Conservation (phyloP, 92 coral and sea anemone genomes). For the Umimayanthus kanabou region DNA sequence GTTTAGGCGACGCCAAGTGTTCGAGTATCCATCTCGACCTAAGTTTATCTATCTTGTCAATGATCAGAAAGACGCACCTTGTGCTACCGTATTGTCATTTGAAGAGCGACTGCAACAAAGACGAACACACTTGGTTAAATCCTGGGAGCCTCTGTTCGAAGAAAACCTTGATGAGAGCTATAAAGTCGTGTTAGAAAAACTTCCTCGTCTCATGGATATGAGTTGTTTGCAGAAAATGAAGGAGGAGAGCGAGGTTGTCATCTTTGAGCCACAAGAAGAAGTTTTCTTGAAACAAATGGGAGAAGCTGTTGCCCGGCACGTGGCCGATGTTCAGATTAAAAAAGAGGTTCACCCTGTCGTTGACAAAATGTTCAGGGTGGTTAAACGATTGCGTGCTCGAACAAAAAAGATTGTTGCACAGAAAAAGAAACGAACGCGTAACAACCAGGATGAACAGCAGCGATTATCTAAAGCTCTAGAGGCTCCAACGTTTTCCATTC, state of each 20-base stretch:
- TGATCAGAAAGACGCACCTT: not conserved
- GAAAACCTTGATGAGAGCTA: not conserved
- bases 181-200: not conserved
- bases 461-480: not conserved
- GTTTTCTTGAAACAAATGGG: conserved; percentile 3
- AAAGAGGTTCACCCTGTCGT: conserved; percentile 43
- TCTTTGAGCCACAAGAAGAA: conserved; percentile 2
- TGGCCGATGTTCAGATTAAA: conserved; percentile 38
- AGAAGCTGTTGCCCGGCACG: conserved; percentile 25
- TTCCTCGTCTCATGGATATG: conserved; percentile 8
- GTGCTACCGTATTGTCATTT: not conserved
- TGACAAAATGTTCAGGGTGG: conserved; percentile 23
- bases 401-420: not conserved
- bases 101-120: not conserved
- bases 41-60: conserved; percentile 53
- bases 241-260: conserved; percentile 8
- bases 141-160: conserved; percentile 2
- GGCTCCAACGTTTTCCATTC: not conserved
- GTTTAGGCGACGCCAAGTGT: conserved; percentile 49
- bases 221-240: conserved; percentile 41
- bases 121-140: not conserved
- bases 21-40: conserved; percentile 52
- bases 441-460: not conserved
- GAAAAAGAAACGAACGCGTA: not conserved
- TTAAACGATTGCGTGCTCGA: conserved; percentile 1